These are phyloP conservation scores for Podarcis lilfordi DNA, from an alignment of 2,797 vertebrate species.

Conservation along the genomic window DNA sequence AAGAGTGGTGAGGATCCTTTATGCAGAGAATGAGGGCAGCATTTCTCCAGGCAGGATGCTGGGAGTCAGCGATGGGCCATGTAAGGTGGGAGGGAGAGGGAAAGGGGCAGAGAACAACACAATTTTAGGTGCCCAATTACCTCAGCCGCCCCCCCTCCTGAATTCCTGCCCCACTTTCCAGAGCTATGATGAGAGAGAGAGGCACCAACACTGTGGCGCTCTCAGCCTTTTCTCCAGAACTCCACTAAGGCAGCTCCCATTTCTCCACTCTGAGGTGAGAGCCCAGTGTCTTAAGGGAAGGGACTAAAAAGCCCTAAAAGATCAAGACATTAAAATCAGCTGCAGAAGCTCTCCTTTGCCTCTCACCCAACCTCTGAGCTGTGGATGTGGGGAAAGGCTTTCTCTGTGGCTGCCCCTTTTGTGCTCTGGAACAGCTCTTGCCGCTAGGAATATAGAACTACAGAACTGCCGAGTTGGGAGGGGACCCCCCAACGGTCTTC, in stretches of 20 bases:
- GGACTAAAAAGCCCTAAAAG: neutral
- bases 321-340: neutral
- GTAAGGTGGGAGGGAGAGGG: slow-evolving; percentile 9
- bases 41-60: slow-evolving; percentile 72
- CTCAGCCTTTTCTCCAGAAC: no score
- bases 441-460: no score
- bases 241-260: neutral
- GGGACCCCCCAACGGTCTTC: no score
- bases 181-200: no score
- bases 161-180: neutral
- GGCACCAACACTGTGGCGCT: no score
- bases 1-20: slow-evolving; percentile 65
- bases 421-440: no score
- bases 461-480: no score
- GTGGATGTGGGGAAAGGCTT: neutral
- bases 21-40: slow-evolving; percentile 86
- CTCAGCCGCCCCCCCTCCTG: neutral
- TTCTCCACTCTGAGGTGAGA: neutral
- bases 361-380: neutral
- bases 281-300: neutral
- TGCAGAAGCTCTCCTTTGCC: neutral
- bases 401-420: neutral
- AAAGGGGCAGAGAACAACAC: neutral
- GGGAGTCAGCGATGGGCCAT: slow-evolving; percentile 80
- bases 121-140: neutral